Conservation (phyloP, 2,888 invertebrate genomes). For the Yponomeuta sedellus region DNA sequence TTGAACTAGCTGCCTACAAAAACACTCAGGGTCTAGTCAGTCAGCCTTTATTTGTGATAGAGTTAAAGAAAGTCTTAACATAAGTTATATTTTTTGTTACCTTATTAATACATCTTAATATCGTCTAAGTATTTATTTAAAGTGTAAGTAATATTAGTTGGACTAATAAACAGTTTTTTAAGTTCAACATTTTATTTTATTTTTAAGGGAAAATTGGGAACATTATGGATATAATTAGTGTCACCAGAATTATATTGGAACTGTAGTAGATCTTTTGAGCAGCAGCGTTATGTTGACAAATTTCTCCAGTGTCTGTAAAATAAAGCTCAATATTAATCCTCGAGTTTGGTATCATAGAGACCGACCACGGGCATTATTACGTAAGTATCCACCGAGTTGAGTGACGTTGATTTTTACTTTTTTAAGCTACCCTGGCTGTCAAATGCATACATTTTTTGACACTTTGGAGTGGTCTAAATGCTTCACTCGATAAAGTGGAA, state of each 20-base stretch:
- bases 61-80: neutral
- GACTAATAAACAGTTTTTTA: constrained; percentile 11
- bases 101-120: neutral
- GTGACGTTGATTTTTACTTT: too few species aligned
- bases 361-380: too few species aligned
- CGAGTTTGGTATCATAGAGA: neutral
- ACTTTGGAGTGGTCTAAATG: too few species aligned
- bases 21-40: neutral
- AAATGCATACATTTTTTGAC: too few species aligned
- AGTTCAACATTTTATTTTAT: neutral
- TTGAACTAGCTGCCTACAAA: neutral
- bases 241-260: neutral
- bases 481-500: too few species aligned
- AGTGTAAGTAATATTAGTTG: neutral
- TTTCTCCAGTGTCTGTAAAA: neutral
- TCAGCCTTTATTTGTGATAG: neutral
- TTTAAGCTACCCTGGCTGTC: too few species aligned
- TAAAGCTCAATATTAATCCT: neutral
- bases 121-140: too few species aligned
- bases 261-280: neutral
- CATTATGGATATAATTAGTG: neutral
- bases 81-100: neutral
- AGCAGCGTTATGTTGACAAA: neutral
- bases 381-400: too few species aligned
- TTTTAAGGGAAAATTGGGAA: neutral